A percentile compares a stretch with the other conserved stretches of the same genome.
Evolutionary conservation across 2,113 vertebrate species (phyloP).

Genomic region (Pluvianellus socialis): DNA sequence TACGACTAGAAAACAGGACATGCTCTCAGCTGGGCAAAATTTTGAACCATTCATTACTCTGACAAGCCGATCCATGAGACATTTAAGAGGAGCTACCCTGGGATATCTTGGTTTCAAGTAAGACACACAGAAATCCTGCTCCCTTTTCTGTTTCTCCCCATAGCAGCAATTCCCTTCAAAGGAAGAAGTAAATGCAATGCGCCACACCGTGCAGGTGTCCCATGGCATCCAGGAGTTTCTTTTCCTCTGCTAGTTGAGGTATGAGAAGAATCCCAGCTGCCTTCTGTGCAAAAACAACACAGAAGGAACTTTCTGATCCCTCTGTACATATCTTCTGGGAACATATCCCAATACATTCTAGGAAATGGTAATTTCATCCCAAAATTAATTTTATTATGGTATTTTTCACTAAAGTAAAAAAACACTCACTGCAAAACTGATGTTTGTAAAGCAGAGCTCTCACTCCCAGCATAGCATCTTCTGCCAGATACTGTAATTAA

Average conservation of each 20-base stretch:
- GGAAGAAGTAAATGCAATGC: neutral
- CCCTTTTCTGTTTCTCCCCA: neutral
- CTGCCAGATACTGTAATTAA: slow-evolving; percentile 47
- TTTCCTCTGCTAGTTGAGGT: neutral
- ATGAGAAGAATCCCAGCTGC: neutral
- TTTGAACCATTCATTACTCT: neutral
- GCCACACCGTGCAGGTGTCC: neutral
- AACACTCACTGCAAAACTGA: neutral
- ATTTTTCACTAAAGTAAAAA: neutral
- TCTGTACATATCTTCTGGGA: neutral
- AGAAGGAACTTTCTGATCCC: neutral
- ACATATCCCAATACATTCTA: neutral
- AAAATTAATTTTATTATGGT: neutral
- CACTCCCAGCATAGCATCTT: neutral
- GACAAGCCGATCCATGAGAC: neutral
- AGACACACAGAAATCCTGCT: neutral
- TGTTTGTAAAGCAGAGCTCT: neutral
- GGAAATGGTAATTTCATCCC: neutral
- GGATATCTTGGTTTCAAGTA: neutral
- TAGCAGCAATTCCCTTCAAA: neutral
- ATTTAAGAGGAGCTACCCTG: neutral
- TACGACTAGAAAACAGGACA: neutral
- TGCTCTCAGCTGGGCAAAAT: neutral
- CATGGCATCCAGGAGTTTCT: neutral
- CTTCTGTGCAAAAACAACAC: neutral